phyloP scores from a whole-genome alignment of 2,888 invertebrate species.

The Hipparchia sbordonii region DNA sequence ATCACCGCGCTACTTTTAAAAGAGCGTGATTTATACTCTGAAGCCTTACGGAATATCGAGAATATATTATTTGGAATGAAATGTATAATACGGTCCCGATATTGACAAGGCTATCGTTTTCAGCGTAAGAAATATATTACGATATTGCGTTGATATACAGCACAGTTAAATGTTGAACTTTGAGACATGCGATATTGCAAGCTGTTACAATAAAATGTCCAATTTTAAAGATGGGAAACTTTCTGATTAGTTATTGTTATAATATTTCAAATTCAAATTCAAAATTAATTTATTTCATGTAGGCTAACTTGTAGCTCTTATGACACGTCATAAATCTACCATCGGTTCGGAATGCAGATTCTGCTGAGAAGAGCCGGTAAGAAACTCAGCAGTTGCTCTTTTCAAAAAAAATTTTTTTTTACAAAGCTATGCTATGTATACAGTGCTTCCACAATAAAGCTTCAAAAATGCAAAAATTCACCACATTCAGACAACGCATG shows the following conservation, averaged over 20 bases:
- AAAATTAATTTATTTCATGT: too few relatives aligned
- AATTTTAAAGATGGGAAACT: not conserved
- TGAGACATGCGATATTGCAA: slow-evolving; percentile 1
- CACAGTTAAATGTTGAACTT: not conserved
- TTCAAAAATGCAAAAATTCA: too few relatives aligned
- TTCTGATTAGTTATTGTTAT: not conserved
- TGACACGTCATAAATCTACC: too few relatives aligned
- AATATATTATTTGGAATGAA: slow-evolving; percentile 24
- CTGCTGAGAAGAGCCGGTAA: too few relatives aligned
- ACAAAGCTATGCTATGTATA: too few relatives aligned
- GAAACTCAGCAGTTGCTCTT: too few relatives aligned
- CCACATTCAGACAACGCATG: too few relatives aligned
- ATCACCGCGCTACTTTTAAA: slow-evolving; percentile 35
- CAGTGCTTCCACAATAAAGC: too few relatives aligned
- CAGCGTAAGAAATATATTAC: slow-evolving; percentile 18
- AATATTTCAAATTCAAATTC: not conserved
- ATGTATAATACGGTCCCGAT: slow-evolving; percentile 24
- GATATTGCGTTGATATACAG: slow-evolving; percentile 8
- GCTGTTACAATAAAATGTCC: not conserved
- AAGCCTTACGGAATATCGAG: slow-evolving; percentile 22
- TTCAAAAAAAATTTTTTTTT: too few relatives aligned
- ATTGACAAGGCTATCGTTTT: slow-evolving; percentile 27
- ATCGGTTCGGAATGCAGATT: too few relatives aligned
- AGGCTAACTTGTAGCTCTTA: too few relatives aligned
- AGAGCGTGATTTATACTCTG: slow-evolving; percentile 32